A percentile compares a stretch with the other conserved stretches of the same genome.
Conservation (phyloP, 2,888 invertebrate species). For the Cephus nigrinus region DNA sequence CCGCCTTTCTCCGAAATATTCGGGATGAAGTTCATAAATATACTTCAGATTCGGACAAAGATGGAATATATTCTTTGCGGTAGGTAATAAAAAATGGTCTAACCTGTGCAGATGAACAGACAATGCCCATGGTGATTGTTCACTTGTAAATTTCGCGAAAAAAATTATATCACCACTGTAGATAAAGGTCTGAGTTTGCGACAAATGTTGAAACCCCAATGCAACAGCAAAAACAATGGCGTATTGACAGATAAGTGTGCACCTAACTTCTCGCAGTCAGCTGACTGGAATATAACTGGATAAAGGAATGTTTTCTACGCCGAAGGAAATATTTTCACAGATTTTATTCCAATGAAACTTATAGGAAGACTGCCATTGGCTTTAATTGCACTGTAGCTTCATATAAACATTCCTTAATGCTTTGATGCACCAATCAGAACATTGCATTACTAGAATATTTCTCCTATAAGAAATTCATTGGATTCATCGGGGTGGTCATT, state of each 20-base stretch:
- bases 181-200: neutral
- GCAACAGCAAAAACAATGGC: conserved; percentile 32
- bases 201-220: neutral
- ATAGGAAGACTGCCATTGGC: neutral
- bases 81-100: conserved; percentile 9
- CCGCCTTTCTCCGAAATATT: neutral
- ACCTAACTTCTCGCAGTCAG: conserved; percentile 37
- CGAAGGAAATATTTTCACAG: neutral
- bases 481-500: neutral
- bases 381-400: neutral
- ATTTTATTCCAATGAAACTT: neutral
- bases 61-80: conserved; percentile 6
- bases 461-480: neutral
- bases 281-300: conserved; percentile 26
- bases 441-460: neutral
- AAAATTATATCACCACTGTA: neutral
- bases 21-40: neutral
- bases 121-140: conserved; percentile 50
- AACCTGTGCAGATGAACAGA: conserved; percentile 61
- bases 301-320: neutral
- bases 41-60: neutral
- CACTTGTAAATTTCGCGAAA: neutral
- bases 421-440: neutral
- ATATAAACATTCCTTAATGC: neutral
- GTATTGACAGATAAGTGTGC: conserved; percentile 22